Percentiles rank a stretch among this genome's conserved stretches.
Evolutionary conservation across 2,113 vertebrate genomes (phyloP).

Genomic region (Etheostoma cragini): DNA sequence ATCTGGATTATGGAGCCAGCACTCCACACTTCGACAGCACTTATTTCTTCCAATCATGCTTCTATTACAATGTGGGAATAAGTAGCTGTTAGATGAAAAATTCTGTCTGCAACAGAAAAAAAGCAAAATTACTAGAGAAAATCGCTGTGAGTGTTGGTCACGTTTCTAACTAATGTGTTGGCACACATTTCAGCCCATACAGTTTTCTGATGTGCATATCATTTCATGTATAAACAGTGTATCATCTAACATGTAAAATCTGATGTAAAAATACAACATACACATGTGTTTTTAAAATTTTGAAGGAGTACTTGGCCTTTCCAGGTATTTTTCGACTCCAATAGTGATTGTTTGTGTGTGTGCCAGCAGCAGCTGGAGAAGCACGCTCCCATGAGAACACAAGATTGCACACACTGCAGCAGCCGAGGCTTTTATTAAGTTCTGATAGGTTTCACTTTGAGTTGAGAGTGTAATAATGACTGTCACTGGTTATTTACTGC

Average conservation of each 20-base stretch:
- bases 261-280: neutral
- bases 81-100: too few relatives aligned
- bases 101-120: too few relatives aligned
- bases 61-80: neutral
- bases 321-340: neutral
- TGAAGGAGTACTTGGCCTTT: neutral
- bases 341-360: neutral
- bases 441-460: slow-evolving; percentile 7
- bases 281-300: neutral
- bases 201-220: neutral
- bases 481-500: slow-evolving; percentile 41
- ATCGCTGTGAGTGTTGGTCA: neutral
- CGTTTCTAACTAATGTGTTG: neutral
- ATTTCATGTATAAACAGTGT: neutral
- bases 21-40: too few relatives aligned
- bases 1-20: neutral
- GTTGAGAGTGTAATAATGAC: slow-evolving; percentile 6
- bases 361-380: neutral
- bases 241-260: too few relatives aligned
- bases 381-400: neutral
- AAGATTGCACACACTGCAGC: neutral
- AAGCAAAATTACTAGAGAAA: too few relatives aligned
- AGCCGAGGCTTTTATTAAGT: neutral
- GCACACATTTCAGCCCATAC: neutral
- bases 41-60: neutral